Conservation (phyloP, 2,888 invertebrate species). For the Tenodera sinensis region DNA sequence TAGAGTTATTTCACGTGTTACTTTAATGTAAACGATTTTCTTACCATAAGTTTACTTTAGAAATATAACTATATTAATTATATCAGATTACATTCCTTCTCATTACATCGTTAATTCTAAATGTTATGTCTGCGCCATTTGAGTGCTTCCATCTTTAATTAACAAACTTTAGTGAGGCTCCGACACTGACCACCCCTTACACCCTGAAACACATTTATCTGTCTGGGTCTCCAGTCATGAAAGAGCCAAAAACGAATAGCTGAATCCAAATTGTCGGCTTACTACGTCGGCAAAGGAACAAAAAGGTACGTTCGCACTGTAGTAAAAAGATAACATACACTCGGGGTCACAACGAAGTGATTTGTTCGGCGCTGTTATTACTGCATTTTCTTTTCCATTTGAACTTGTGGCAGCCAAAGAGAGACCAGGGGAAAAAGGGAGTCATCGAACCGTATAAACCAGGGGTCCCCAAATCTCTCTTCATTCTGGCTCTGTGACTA, state of each 20-base stretch:
- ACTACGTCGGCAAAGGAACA: not conserved
- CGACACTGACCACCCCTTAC: too few relatives aligned
- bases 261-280: not conserved
- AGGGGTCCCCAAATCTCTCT: not conserved
- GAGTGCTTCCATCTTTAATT: too few relatives aligned
- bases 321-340: not conserved
- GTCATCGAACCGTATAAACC: not conserved
- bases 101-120: too few relatives aligned
- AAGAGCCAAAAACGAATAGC: not conserved
- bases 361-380: not conserved
- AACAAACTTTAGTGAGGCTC: too few relatives aligned
- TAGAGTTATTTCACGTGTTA: too few relatives aligned
- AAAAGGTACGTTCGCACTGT: not conserved
- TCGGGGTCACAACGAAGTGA: not conserved
- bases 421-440: not conserved
- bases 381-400: not conserved
- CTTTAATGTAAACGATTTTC: too few relatives aligned
- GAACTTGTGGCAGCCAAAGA: not conserved
- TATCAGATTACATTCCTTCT: too few relatives aligned
- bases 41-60: too few relatives aligned
- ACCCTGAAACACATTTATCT: not conserved
- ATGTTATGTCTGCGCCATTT: too few relatives aligned
- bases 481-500: too few relatives aligned
- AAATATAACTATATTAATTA: too few relatives aligned
- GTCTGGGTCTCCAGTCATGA: not conserved